Evolutionary conservation across 2,888 invertebrate genomes (phyloP).

Genomic region (Ectemnius lituratus): DNA sequence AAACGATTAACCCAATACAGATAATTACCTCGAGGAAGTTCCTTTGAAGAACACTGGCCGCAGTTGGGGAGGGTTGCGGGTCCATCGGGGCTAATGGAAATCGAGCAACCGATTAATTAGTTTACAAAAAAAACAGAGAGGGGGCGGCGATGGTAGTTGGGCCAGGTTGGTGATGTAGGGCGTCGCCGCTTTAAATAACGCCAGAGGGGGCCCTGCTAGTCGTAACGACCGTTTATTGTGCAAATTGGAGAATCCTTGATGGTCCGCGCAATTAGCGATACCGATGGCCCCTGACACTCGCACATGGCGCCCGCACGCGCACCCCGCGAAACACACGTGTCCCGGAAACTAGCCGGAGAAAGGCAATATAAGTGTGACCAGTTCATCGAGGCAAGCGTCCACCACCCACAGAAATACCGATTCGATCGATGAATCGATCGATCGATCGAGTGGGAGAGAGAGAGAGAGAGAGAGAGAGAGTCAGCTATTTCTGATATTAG

Average conservation of each 20-base stretch:
- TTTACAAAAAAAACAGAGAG: slow-evolving; percentile 51
- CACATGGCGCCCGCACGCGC: slow-evolving; percentile 33
- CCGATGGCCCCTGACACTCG: slow-evolving; percentile 55
- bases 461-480: no score
- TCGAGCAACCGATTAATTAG: slow-evolving; percentile 46
- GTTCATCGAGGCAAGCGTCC: background rate
- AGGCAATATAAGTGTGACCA: background rate
- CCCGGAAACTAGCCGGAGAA: no score
- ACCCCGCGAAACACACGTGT: slow-evolving; percentile 1
- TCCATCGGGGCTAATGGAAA: slow-evolving; percentile 38
- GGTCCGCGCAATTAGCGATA: slow-evolving; percentile 62
- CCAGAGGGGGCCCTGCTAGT: slow-evolving; percentile 30
- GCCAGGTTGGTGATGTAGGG: slow-evolving; percentile 47
- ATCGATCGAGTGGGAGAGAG: no score
- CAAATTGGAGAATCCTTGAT: slow-evolving; percentile 65
- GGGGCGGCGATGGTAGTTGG: slow-evolving; percentile 4
- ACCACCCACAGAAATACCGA: slow-evolving; percentile 8
- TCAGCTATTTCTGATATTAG: no score
- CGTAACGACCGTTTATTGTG: slow-evolving; percentile 62
- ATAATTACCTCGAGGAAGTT: background rate
- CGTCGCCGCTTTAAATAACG: slow-evolving; percentile 55
- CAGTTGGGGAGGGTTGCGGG: background rate
- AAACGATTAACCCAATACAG: background rate
- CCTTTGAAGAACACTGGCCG: background rate
- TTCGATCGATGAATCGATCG: slow-evolving; percentile 49